phyloP scores from a whole-genome alignment of 2,888 invertebrate genomes.

The Drepanosiphum platanoidis region DNA sequence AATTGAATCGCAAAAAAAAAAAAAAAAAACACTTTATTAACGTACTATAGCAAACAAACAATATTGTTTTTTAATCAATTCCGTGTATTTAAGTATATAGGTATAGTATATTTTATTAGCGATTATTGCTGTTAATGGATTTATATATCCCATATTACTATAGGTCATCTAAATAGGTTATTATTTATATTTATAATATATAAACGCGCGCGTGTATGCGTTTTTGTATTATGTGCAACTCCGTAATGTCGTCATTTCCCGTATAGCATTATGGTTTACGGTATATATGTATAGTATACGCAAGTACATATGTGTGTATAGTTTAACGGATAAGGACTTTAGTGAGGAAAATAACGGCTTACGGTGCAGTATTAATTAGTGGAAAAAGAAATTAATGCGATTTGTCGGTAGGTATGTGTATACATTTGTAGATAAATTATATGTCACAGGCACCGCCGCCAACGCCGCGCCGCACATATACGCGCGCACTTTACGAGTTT shows the following conservation, averaged over 20 bases:
- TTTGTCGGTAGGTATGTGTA: neutral
- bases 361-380: neutral
- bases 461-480: neutral
- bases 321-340: neutral
- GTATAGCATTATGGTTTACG: too few species aligned
- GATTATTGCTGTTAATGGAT: neutral
- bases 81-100: neutral
- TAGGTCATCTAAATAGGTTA: neutral
- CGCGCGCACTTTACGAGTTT: neutral
- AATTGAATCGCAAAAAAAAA: neutral
- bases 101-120: neutral
- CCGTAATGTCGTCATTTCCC: too few species aligned
- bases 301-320: neutral
- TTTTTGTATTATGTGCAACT: too few species aligned
- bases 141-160: neutral
- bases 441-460: neutral
- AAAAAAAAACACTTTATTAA: neutral
- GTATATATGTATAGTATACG: too few species aligned
- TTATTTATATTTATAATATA: neutral
- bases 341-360: neutral
- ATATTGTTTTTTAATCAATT: neutral
- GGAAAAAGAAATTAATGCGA: neutral
- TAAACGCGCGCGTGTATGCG: too few species aligned
- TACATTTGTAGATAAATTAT: neutral
- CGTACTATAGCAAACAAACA: neutral